Conservation (phyloP, 1,140 invertebrate genomes). For the Neodiprion lecontei region DNA sequence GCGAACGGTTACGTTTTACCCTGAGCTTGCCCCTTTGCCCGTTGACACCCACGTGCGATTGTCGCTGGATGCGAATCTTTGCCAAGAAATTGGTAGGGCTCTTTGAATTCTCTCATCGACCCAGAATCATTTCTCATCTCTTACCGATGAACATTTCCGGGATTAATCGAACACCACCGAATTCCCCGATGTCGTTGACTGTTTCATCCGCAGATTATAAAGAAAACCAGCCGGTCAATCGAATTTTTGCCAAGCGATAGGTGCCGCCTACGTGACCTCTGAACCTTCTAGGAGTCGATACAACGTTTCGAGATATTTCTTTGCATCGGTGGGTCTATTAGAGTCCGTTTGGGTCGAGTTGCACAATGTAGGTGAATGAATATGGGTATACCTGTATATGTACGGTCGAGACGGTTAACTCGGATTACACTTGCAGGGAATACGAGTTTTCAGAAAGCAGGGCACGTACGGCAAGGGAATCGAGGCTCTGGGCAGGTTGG, state of each 20-base stretch:
- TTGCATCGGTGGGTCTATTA: not conserved
- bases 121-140: too few species aligned
- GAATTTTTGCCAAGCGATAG: too few species aligned
- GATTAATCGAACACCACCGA: too few species aligned
- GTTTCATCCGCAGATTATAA: too few species aligned
- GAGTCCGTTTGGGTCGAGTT: slow-evolving; percentile 8
- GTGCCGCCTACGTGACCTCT: not conserved
- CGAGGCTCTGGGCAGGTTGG: slow-evolving; percentile 43
- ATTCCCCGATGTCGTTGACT: too few species aligned
- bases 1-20: slow-evolving; percentile 17
- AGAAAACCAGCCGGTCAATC: too few species aligned
- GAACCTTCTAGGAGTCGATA: not conserved
- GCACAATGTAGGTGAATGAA: slow-evolving; percentile 21
- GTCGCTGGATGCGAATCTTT: not conserved
- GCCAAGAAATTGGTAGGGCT: not conserved
- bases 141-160: too few species aligned
- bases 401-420: slow-evolving; percentile 40
- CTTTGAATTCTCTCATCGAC: not conserved
- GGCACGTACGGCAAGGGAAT: slow-evolving; percentile 47
- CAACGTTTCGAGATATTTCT: too few species aligned
- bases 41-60: slow-evolving; percentile 9
- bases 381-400: slow-evolving; percentile 23
- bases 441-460: slow-evolving; percentile 49
- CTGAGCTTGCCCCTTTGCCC: slow-evolving; percentile 9
- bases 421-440: slow-evolving; percentile 29